Percentiles rank a stretch among this genome's conserved stretches.
These are phyloP conservation scores for Gymnosoma rotundatum DNA, from an alignment of 2,888 invertebrate genomes.

Conservation along the genomic window DNA sequence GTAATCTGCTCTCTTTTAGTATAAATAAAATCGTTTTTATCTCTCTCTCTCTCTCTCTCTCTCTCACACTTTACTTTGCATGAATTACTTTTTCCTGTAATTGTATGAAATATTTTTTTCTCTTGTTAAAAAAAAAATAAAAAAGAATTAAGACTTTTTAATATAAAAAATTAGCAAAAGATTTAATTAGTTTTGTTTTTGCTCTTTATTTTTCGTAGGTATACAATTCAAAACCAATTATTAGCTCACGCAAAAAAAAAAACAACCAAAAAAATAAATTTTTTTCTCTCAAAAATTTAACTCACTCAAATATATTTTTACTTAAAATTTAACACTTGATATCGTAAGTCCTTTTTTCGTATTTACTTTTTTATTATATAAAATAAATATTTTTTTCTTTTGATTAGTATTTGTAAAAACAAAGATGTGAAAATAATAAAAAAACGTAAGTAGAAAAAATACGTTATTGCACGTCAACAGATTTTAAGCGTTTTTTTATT, in stretches of 20 bases:
- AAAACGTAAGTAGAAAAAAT: constrained; percentile 43
- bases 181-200: constrained; percentile 19
- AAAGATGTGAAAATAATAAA: background rate
- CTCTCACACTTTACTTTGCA: constrained; percentile 10
- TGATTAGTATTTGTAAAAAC: background rate
- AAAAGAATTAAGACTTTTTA: constrained; percentile 21
- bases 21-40: constrained; percentile 15
- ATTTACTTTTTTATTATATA: background rate
- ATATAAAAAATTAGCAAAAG: constrained; percentile 48
- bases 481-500: constrained; percentile 11
- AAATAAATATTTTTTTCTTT: background rate
- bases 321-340: background rate
- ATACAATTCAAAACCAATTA: background rate
- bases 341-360: background rate
- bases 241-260: background rate
- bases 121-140: constrained; percentile 26
- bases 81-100: constrained; percentile 21
- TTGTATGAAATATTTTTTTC: constrained; percentile 47
- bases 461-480: constrained; percentile 55
- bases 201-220: constrained; percentile 1
- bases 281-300: background rate
- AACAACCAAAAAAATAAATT: background rate
- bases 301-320: background rate
- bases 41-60: background rate
- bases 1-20: constrained; percentile 15